These are phyloP conservation scores for Agrilus mali DNA, from an alignment of 2,888 invertebrate species.

Conservation along the genomic window DNA sequence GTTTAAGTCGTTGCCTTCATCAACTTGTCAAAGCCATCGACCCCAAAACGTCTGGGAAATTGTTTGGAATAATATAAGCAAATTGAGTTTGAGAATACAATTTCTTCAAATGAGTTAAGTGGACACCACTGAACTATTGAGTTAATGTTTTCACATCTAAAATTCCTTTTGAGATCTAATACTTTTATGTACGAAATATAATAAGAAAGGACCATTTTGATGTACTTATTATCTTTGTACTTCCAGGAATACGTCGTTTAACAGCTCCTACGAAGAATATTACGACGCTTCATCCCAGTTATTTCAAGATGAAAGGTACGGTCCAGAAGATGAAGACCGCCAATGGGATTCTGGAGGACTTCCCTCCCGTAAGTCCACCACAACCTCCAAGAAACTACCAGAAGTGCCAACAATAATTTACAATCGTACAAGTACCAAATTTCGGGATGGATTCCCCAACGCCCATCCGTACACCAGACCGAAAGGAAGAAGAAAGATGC, in stretches of 20 bases:
- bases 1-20: too few relatives aligned
- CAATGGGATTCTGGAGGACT: constrained; percentile 64
- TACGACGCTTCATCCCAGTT: constrained; percentile 51
- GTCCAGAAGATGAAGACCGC: constrained; percentile 52
- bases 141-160: too few relatives aligned
- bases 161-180: too few relatives aligned
- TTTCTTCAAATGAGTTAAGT: too few relatives aligned
- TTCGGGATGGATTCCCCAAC: constrained; percentile 19
- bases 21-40: too few relatives aligned
- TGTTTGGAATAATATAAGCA: too few relatives aligned
- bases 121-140: too few relatives aligned
- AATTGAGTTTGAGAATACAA: too few relatives aligned
- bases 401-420: constrained; percentile 32
- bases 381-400: constrained; percentile 34
- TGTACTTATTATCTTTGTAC: not conserved
- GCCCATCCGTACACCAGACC: constrained; percentile 30
- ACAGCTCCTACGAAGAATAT: constrained; percentile 49
- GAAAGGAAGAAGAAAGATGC: constrained; percentile 29
- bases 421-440: constrained; percentile 31
- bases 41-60: too few relatives aligned
- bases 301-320: constrained; percentile 47
- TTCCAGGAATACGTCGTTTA: constrained; percentile 38
- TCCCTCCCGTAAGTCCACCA: constrained; percentile 12
- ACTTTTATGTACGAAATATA: too few relatives aligned
- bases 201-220: too few relatives aligned